Base-by-base conservation (phyloP, 2,797 vertebrate species). In the Zenarchopterus dispar region DNA sequence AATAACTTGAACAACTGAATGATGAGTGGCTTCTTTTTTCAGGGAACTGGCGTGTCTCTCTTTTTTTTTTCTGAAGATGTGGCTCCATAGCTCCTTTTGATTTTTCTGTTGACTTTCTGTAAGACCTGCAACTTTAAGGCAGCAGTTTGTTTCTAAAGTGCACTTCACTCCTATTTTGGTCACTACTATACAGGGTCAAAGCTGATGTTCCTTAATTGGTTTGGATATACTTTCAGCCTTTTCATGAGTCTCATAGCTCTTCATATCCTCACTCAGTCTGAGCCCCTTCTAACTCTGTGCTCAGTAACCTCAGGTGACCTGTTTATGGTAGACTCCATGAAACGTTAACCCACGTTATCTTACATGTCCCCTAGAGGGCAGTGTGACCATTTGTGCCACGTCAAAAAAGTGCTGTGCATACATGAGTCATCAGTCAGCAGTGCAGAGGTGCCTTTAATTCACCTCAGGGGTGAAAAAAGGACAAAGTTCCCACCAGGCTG, bases 101-200 rank as follows among this genome's bases (percentile, higher is more conserved):
- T 36, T 18, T 45, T 19, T 33, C 15, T 62, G 24, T 56, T 6
- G 17, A 31, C 51, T 56, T 71, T 67, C 43, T 67, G 16, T 36
- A 65, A 70, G 46, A 71, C 56, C 17, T 76, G 42, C 62, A 19
- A 58, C 57, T 57, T 75, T 85, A 85, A 84, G 78, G 83, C 83
- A 73, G 69, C 22, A 77, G 43, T 75, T 70, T 58, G 48, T 28
- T 72, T 77, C 70, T 3, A 81, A 88, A 89, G 70, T 88, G 73
- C 83, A 84, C 80, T 87, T 88, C 11, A 53, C 45, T 73, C n/a
- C 64, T 55, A 80, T 82, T n/a, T 91, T 87, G 84, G 82, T 85
- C 83, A 77, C 31, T 31, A n/a, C n/a, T n/a, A n/a, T 53, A 11
- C 36, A 42, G 46, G 62, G 77, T 77, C 19, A n/a, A 43, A 42